Conservation (phyloP, 2,797 vertebrate genomes). For the Luscinia luscinia region DNA sequence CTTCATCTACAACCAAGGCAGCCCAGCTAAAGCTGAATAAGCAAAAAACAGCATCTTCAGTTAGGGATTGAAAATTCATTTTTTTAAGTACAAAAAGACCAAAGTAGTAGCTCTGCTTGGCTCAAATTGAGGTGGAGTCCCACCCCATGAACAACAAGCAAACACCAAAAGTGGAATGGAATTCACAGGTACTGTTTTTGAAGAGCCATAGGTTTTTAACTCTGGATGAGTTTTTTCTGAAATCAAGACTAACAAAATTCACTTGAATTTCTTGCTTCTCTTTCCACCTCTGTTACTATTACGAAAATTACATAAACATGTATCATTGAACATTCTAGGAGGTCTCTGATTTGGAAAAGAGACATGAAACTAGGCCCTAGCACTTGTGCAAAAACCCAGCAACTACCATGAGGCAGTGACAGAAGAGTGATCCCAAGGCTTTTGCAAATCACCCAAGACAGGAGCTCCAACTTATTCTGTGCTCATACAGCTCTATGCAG, state of each 20-base stretch:
- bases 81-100: neutral
- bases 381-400: neutral
- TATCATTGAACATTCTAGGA: neutral
- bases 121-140: neutral
- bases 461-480: neutral
- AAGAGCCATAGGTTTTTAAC: neutral
- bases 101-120: neutral
- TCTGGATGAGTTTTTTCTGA: neutral
- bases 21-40: conserved; percentile 76
- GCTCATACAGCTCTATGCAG: neutral
- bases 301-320: neutral
- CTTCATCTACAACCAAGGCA: conserved; percentile 90
- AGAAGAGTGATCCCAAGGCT: neutral
- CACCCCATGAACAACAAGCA: neutral
- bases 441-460: neutral
- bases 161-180: neutral
- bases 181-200: neutral
- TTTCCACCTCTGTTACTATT: neutral
- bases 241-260: neutral
- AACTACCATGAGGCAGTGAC: neutral
- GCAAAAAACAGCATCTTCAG: neutral
- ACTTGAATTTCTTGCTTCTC: neutral
- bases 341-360: neutral
- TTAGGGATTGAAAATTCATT: neutral
- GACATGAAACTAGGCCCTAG: neutral